These are phyloP conservation scores for Pogoniulus pusillus DNA, from an alignment of 2,797 vertebrate genomes.

Conservation along the genomic window DNA sequence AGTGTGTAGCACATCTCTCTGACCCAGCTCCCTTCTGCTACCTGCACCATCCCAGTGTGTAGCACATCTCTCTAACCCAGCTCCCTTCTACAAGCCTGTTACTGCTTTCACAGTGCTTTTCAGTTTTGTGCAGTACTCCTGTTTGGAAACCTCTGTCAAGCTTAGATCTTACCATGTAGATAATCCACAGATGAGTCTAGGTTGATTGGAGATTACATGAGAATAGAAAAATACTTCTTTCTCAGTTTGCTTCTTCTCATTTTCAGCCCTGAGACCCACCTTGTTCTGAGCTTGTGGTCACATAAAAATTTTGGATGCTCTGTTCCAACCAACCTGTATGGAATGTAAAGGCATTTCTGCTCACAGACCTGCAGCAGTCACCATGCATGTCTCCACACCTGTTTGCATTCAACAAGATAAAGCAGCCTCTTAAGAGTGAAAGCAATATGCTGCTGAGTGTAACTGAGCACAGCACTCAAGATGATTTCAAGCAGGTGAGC, in stretches of 20 bases:
- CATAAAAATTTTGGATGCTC: not conserved
- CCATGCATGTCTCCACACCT: not conserved
- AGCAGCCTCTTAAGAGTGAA: not conserved
- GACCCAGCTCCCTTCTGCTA: too few relatives aligned
- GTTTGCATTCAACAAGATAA: not conserved
- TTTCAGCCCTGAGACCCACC: constrained; percentile 1
- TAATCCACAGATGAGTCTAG: too few relatives aligned
- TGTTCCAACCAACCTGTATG: not conserved
- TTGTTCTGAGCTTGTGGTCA: not conserved
- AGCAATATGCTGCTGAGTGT: not conserved
- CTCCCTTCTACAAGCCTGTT: not conserved
- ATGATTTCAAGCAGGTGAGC: not conserved
- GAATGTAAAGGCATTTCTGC: not conserved
- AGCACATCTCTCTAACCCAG: not conserved
- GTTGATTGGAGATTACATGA: not conserved
- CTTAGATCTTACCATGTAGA: not conserved
- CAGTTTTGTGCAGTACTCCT: not conserved
- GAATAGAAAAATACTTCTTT: not conserved
- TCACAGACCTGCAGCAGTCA: not conserved
- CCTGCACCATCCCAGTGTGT: fast-evolving
- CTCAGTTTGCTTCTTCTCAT: not conserved
- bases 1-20: too few relatives aligned
- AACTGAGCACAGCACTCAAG: not conserved
- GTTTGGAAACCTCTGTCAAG: not conserved
- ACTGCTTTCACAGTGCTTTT: not conserved